phyloP scores from a whole-genome alignment of 2,113 vertebrate genomes.

The Brachyistius frenatus region DNA sequence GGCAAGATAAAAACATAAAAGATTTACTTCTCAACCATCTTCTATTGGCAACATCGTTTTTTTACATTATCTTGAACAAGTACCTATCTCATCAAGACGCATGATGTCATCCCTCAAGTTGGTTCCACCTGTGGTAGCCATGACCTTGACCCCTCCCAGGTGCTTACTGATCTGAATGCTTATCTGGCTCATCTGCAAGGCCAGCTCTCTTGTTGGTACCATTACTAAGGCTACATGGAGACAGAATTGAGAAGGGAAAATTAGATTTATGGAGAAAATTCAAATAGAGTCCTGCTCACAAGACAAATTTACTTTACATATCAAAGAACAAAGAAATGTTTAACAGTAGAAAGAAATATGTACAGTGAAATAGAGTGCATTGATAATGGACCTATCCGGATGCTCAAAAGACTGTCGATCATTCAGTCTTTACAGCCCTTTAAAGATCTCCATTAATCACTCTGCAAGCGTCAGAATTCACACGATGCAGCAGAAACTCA shows the following conservation, averaged over 20 bases:
- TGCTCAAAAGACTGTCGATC: neutral
- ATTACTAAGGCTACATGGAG: constrained; percentile 76
- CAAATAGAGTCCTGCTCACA: no score
- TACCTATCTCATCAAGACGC: constrained; percentile 83
- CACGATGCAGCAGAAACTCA: constrained; percentile 45
- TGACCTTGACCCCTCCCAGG: constrained; percentile 81
- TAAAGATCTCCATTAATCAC: no score
- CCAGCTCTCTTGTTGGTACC: constrained; percentile 83
- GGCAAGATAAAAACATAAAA: no score
- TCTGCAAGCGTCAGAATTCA: no score
- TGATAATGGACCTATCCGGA: neutral
- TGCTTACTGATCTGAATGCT: constrained; percentile 83
- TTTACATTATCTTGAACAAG: no score
- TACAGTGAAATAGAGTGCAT: neutral
- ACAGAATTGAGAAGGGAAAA: constrained; percentile 13
- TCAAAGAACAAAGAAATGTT: neutral
- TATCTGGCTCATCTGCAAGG: constrained; percentile 83
- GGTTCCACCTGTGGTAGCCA: constrained; percentile 84
- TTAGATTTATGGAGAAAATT: constrained; percentile 19
- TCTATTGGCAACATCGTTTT: no score
- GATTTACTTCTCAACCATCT: no score
- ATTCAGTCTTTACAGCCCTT: no score
- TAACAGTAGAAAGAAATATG: neutral
- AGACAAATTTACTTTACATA: no score
- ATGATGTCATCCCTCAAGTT: constrained; percentile 83